Percentiles rank a stretch among this genome's conserved stretches.
Evolutionary conservation across 2,888 invertebrate genomes (phyloP).

Genomic region (Tiliacea aurago): DNA sequence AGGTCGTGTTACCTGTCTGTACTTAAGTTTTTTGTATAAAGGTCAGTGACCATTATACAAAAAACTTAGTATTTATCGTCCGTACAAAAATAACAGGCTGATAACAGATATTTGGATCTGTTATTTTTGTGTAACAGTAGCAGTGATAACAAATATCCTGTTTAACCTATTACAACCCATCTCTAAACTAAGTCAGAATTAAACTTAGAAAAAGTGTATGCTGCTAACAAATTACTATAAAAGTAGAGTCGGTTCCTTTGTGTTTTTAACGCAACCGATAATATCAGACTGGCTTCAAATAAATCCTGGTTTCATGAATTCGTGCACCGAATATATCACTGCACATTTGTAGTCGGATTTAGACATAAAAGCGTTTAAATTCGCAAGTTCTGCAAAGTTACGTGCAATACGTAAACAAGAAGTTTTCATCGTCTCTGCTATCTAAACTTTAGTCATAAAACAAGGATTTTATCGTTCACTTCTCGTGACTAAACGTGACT

Average conservation of each 20-base stretch:
- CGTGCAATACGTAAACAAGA: constrained; percentile 62
- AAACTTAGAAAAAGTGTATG: neutral
- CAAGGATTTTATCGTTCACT: constrained; percentile 67
- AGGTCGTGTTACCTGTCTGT: too few species aligned
- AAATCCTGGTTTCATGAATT: constrained; percentile 32
- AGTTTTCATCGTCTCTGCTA: constrained; percentile 62
- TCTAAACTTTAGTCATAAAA: constrained; percentile 71
- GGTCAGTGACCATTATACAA: too few species aligned
- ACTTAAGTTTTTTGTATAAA: too few species aligned
- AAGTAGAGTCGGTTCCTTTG: neutral
- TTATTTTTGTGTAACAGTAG: too few species aligned
- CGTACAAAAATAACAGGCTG: too few species aligned
- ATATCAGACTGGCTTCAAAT: neutral
- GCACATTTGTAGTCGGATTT: constrained; percentile 44
- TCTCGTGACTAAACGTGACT: constrained; percentile 67
- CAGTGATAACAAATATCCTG: too few species aligned
- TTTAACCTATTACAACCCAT: too few species aligned
- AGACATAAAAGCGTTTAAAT: constrained; percentile 49
- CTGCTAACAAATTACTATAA: neutral
- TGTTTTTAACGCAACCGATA: neutral
- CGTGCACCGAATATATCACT: constrained; percentile 43
- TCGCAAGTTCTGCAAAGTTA: constrained; percentile 61
- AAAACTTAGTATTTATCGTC: too few species aligned
- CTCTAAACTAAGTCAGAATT: neutral
- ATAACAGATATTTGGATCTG: too few species aligned